Percentiles rank a stretch among this genome's conserved stretches.
Conservation (phyloP, 2,797 vertebrate species). For the Phalloptychus januarius region DNA sequence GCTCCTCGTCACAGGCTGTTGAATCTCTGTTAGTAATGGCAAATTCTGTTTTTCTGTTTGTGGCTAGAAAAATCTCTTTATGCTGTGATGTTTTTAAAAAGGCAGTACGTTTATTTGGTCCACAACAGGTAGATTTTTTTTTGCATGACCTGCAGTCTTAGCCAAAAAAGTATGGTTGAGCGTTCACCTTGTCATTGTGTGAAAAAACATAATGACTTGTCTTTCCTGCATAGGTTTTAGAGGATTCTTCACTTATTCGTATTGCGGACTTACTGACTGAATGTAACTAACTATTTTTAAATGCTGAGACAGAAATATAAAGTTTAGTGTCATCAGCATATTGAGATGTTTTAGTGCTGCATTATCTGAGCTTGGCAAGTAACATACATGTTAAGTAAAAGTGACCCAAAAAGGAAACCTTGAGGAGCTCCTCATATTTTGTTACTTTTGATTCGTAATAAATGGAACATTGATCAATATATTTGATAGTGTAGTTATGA, state of each 20-base stretch:
- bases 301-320: not conserved
- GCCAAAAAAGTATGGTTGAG: not conserved
- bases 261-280: not conserved
- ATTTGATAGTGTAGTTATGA: too few relatives aligned
- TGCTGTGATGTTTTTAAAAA: too few relatives aligned
- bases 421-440: not conserved
- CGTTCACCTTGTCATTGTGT: not conserved
- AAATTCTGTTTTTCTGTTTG: not conserved
- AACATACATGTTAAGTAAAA: not conserved
- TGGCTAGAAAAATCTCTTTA: too few relatives aligned
- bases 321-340: not conserved
- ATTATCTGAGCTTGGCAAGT: not conserved
- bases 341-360: not conserved
- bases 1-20: too few relatives aligned
- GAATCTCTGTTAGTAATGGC: not conserved
- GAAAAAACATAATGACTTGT: not conserved
- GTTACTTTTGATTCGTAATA: too few relatives aligned
- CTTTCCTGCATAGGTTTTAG: not conserved
- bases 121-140: not conserved
- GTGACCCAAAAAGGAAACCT: not conserved
- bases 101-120: too few relatives aligned
- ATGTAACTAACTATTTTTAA: not conserved
- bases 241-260: not conserved
- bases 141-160: not conserved
- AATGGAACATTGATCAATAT: too few relatives aligned